A percentile compares a stretch with the other conserved stretches of the same genome.
Evolutionary conservation across 92 coral and sea anemone genomes (phyloP).

Genomic region (Bergia sp.): DNA sequence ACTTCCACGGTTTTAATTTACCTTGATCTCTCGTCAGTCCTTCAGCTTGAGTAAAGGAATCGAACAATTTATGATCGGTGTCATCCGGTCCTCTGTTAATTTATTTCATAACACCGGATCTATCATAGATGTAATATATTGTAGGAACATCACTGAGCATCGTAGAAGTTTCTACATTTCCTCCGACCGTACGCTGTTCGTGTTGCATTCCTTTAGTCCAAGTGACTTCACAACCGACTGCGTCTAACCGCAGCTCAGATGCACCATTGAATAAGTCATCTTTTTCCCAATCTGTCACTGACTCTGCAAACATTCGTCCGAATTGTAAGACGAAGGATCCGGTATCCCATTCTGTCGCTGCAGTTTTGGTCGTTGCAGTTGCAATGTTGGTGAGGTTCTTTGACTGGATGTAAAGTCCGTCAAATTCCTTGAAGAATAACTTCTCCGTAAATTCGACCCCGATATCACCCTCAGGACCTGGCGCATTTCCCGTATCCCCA

Average conservation of each 20-base stretch:
- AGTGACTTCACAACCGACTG: not conserved
- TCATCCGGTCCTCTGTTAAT: not conserved
- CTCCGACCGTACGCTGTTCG: not conserved
- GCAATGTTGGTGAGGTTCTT: not conserved
- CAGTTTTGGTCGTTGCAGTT: not conserved
- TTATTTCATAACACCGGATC: not conserved
- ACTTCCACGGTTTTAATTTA: not conserved
- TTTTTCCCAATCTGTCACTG: not conserved
- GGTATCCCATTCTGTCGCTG: not conserved
- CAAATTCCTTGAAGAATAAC: not conserved
- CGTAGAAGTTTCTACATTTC: not conserved
- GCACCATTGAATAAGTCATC: not conserved
- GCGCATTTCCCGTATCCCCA: not conserved
- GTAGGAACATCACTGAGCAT: not conserved
- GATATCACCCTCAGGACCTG: not conserved
- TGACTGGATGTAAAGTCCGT: not conserved
- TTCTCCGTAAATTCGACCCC: not conserved
- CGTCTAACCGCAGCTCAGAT: not conserved
- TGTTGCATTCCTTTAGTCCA: not conserved
- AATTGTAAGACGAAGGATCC: not conserved
- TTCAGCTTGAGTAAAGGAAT: not conserved
- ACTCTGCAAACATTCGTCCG: not conserved
- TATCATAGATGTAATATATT: not conserved
- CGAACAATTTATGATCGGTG: not conserved
- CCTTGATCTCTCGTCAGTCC: not conserved